Conservation (phyloP, 2,113 vertebrate genomes). For the Tragelaphus strepsiceros region DNA sequence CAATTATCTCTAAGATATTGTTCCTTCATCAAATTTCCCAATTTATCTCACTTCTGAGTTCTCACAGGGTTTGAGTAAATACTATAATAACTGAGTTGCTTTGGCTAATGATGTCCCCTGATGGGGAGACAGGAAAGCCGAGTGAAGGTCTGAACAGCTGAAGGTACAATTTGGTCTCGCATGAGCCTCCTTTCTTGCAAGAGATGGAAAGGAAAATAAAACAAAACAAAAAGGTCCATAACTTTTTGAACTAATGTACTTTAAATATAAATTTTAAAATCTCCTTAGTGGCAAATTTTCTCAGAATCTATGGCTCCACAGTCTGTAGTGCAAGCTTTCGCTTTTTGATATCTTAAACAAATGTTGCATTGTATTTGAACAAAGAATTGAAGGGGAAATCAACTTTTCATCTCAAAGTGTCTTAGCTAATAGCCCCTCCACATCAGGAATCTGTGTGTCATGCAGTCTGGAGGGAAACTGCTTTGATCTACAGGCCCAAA, state of each 20-base stretch:
- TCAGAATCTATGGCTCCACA: not conserved
- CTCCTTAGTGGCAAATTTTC: not conserved
- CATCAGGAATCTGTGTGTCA: not conserved
- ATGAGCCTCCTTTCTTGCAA: not conserved
- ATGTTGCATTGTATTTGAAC: not conserved
- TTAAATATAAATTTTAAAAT: not conserved
- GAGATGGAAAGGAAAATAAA: not conserved
- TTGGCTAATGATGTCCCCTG: conserved; percentile 24
- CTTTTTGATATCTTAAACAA: not conserved
- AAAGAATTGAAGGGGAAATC: not conserved
- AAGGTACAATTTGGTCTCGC: not conserved
- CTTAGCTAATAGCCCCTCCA: not conserved
- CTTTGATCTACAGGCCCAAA: not conserved
- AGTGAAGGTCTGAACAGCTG: not conserved
- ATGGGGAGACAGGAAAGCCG: not conserved
- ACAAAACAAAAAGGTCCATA: not conserved
- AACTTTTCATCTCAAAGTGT: not conserved
- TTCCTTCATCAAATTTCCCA: conserved; percentile 50
- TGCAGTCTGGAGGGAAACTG: not conserved
- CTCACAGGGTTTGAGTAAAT: conserved; percentile 45
- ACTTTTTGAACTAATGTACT: not conserved
- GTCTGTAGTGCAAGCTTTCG: not conserved
- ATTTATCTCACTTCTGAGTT: conserved; percentile 38
- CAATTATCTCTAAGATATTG: conserved; percentile 55
- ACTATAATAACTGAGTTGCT: conserved; percentile 55